These are phyloP conservation scores for Thaumatotibia leucotreta DNA, from an alignment of 1,140 invertebrate genomes.

Conservation along the genomic window DNA sequence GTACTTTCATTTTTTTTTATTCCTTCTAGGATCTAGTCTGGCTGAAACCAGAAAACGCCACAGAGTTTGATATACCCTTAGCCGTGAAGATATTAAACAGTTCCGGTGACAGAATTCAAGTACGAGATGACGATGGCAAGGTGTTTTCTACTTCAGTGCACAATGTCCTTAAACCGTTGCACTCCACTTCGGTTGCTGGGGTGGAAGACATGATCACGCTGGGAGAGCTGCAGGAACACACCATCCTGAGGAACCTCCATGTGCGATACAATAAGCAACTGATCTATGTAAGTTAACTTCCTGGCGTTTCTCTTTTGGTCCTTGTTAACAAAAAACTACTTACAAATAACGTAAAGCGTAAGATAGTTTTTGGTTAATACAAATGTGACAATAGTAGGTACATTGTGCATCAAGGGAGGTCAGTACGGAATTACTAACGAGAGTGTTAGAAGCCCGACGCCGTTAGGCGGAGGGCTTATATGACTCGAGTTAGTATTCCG, in stretches of 20 bases:
- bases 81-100: conserved; percentile 87
- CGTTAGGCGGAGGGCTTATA: too few species aligned
- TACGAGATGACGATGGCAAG: conserved; percentile 88
- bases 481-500: too few species aligned
- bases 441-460: too few species aligned
- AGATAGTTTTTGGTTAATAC: too few species aligned
- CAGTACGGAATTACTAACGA: too few species aligned
- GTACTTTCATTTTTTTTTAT: not conserved
- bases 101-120: conserved; percentile 86
- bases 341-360: too few species aligned
- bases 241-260: conserved; percentile 94
- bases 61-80: conserved; percentile 90
- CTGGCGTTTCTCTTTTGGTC: not conserved
- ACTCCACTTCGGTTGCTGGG: conserved; percentile 88
- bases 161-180: conserved; percentile 88
- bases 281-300: conserved; percentile 88
- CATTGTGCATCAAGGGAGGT: too few species aligned
- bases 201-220: conserved; percentile 97
- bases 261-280: conserved; percentile 91
- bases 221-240: conserved; percentile 94
- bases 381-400: too few species aligned
- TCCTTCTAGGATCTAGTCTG: conserved; percentile 87
- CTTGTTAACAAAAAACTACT: too few species aligned
- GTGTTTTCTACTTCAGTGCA: conserved; percentile 76
- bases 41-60: conserved; percentile 84